Evolutionary conservation across 2,797 vertebrate genomes (phyloP), one percentile per base, ranked within the genome.

Genomic region (Argentina silus): DNA sequence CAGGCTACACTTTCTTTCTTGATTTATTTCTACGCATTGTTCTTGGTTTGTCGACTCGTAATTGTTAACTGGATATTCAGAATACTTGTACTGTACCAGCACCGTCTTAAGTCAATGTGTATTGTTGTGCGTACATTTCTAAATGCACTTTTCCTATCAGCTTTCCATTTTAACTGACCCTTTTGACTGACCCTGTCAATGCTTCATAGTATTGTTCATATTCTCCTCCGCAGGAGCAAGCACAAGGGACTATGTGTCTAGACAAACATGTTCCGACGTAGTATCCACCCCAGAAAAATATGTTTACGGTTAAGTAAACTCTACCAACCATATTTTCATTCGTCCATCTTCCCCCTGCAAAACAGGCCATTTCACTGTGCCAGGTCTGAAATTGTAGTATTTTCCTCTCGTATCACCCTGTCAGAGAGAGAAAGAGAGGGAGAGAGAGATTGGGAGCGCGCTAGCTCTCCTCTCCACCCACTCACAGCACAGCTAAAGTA

Each of bases 401-500:
- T 83, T 84, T 78, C 21, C 19, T 60, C 57, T 27, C 17, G 74
- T 78, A 80, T 80, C 47, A 72, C 69, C 75, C 75, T 77, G 78
- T 67, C 23, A 36, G 69, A 75, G 64, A 56, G 51, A 47, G 42
- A 6, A 8, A 45, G 67, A 62, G 68, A 73, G 69, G 74, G 69
- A 21, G 53, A 73, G 74, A 86, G 76, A 82, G 81, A 88, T 79
- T 69, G 80, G 87, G 81, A 47, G 80, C 27, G 7, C 81, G 21
- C 36, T 61, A 59, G 50, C 56, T 66, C 67, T 66, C 86, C 86
- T 83, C 88, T 76, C 76, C 84, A 60, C 77, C 79, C 83, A 81
- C 89, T 89, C 82, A 69, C 69, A 84, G 80, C 83, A 77, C 42
- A 80, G 85, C 82, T 82, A 79, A 89, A 91, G 91, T 81, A 89